These are phyloP conservation scores for Emydoidea blandingii DNA, from an alignment of 2,797 vertebrate genomes.

Conservation along the genomic window DNA sequence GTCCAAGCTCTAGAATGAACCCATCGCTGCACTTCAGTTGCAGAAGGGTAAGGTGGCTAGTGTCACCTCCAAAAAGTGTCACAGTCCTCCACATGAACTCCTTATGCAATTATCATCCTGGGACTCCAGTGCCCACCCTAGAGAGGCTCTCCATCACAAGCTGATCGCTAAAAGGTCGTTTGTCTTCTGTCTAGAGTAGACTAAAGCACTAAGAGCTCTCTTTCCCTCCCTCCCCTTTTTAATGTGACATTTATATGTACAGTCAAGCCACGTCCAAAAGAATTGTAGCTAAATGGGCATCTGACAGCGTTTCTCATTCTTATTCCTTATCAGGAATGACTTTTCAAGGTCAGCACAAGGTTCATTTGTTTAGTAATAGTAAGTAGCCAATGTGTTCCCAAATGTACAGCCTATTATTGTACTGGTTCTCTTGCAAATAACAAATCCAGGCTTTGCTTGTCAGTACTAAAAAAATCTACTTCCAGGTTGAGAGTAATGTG, in stretches of 20 bases:
- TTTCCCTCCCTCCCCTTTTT: neutral
- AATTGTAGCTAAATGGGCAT: neutral
- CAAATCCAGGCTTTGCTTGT: neutral
- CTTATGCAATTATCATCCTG: neutral
- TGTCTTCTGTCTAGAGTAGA: neutral
- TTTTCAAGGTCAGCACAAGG: neutral
- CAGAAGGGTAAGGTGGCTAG: neutral
- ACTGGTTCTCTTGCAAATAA: neutral
- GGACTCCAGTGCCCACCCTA: neutral
- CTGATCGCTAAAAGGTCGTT: neutral
- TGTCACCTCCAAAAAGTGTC: neutral
- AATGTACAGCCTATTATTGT: neutral
- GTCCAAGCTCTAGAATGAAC: neutral
- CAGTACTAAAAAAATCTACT: neutral
- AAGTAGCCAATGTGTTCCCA: neutral
- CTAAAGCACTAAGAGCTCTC: neutral
- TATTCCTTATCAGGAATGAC: neutral
- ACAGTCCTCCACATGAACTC: neutral
- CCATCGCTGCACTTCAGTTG: neutral
- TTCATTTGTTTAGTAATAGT: neutral
- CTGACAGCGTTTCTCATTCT: neutral
- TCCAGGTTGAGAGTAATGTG: neutral
- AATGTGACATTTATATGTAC: neutral
- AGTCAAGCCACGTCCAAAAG: neutral
- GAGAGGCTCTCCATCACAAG: neutral